A percentile compares a stretch with the other conserved stretches of the same genome.
Evolutionary conservation across 2,113 vertebrate genomes (phyloP).

Genomic region (Nothoprocta pentlandii): DNA sequence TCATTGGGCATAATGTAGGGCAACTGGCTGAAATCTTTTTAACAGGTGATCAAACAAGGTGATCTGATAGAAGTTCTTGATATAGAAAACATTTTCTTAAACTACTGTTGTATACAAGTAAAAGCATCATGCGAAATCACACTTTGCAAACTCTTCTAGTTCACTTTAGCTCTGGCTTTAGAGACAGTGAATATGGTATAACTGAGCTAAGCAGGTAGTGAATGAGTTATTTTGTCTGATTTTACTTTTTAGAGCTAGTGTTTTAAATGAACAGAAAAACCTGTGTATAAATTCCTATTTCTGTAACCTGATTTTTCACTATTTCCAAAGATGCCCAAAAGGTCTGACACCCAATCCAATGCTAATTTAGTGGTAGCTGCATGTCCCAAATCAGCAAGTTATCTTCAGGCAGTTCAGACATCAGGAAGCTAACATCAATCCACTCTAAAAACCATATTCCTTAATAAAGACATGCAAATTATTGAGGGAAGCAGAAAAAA

Average conservation of each 20-base stretch:
- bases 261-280: neutral
- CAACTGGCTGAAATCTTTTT: neutral
- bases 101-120: neutral
- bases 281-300: neutral
- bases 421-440: slow-evolving; percentile 9
- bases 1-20: neutral
- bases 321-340: slow-evolving; percentile 12
- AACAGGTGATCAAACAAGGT: neutral
- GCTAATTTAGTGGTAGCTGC: slow-evolving; percentile 5
- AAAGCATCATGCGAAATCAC: neutral
- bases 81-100: neutral
- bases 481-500: neutral
- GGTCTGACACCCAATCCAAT: neutral
- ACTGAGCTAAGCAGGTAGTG: neutral
- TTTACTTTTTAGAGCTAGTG: neutral
- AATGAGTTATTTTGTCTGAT: slow-evolving; percentile 1
- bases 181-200: neutral
- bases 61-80: neutral
- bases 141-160: neutral
- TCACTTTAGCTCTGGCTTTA: neutral
- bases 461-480: slow-evolving; percentile 1
- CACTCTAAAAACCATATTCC: neutral
- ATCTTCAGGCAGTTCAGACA: slow-evolving; percentile 13
- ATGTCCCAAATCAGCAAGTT: neutral
- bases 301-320: neutral